A percentile compares a stretch with the other conserved stretches of the same genome.
Conservation (phyloP, 1,140 invertebrate genomes). For the Bombus soroeensis region DNA sequence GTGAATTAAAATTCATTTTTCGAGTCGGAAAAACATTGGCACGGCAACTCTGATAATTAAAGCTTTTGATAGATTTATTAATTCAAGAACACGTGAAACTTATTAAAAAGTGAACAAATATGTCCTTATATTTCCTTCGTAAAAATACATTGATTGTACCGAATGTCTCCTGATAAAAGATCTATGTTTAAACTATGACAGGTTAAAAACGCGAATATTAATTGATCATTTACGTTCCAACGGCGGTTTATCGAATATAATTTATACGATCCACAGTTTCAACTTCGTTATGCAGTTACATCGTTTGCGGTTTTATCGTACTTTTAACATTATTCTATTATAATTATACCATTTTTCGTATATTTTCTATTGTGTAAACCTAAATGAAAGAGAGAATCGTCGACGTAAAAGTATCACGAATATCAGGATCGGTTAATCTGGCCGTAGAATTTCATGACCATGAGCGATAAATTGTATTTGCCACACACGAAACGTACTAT, state of each 20-base stretch:
- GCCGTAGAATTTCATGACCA: slow-evolving; percentile 30
- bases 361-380: too few relatives aligned
- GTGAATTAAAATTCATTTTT: not conserved
- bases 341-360: too few relatives aligned
- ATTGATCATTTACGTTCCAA: not conserved
- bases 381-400: not conserved
- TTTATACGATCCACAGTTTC: too few relatives aligned
- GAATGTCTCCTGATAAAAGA: not conserved
- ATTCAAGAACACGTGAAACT: not conserved
- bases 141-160: not conserved
- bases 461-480: slow-evolving; percentile 52
- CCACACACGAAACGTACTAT: slow-evolving; percentile 37
- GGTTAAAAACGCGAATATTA: not conserved
- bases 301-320: too few relatives aligned
- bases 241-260: too few relatives aligned
- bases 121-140: not conserved
- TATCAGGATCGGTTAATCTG: slow-evolving; percentile 36
- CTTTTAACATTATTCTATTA: too few relatives aligned
- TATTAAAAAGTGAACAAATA: not conserved
- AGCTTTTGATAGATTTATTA: not conserved
- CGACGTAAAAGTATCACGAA: not conserved
- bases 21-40: not conserved
- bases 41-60: not conserved
- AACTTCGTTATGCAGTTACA: too few relatives aligned
- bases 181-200: not conserved